phyloP scores from a whole-genome alignment of 23 tunicate species.

The Diplosoma virens region DNA sequence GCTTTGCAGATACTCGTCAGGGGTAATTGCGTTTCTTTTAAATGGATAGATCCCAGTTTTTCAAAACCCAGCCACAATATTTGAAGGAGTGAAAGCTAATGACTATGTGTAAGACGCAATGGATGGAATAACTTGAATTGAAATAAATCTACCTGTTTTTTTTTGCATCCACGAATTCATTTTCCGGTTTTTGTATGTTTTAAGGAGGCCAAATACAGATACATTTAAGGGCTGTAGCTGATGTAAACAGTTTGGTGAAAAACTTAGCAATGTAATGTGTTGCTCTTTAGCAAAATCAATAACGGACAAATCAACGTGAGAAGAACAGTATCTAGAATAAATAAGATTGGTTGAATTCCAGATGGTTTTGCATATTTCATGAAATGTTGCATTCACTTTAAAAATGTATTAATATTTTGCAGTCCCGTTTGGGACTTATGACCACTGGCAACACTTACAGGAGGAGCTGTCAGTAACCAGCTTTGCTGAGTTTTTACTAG shows the following conservation, averaged over 20 bases:
- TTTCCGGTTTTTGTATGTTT: background rate
- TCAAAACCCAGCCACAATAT: background rate
- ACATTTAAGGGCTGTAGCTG: slow-evolving; percentile 4
- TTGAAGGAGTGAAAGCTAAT: background rate
- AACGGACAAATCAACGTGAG: background rate
- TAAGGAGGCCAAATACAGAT: slow-evolving; percentile 5
- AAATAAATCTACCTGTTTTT: background rate
- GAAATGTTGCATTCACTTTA: background rate
- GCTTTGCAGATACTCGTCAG: background rate
- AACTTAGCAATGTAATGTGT: background rate
- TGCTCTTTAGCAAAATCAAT: background rate
- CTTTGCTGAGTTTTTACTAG: background rate
- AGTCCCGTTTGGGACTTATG: background rate
- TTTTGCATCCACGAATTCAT: background rate
- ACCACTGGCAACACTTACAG: background rate
- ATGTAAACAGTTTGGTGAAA: slow-evolving; percentile 6
- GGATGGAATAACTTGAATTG: background rate
- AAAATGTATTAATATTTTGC: background rate
- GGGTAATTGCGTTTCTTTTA: background rate
- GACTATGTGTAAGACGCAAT: background rate
- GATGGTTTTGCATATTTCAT: background rate
- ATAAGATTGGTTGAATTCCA: no score
- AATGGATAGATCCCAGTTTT: background rate
- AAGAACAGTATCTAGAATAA: background rate
- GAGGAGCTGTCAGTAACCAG: background rate